These are phyloP conservation scores for Drosophila albomicans DNA, from an alignment of 1,140 invertebrate species.

Conservation along the genomic window DNA sequence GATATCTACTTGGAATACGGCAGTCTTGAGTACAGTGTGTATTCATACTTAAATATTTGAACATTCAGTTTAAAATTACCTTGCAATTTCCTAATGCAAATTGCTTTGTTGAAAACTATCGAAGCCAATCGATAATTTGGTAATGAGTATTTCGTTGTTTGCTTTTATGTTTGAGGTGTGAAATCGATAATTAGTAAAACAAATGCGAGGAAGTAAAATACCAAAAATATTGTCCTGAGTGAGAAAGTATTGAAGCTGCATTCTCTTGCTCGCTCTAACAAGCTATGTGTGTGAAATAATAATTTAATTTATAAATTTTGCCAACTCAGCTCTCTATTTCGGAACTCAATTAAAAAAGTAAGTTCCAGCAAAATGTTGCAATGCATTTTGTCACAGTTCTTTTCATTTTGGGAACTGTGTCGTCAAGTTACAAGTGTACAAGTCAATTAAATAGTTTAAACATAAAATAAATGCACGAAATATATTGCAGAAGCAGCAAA, in stretches of 20 bases:
- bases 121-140: conserved; percentile 6
- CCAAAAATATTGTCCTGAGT: too few relatives aligned
- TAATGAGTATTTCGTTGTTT: not conserved
- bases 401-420: conserved; percentile 1
- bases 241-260: too few relatives aligned
- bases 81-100: not conserved
- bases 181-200: not conserved
- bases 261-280: too few relatives aligned
- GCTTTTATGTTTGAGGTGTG: not conserved
- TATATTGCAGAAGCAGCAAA: conserved; percentile 4
- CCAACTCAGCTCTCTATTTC: not conserved
- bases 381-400: not conserved
- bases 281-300: too few relatives aligned
- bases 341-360: not conserved
- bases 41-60: not conserved
- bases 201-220: not conserved
- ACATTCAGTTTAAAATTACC: conserved; percentile 7
- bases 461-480: conserved; percentile 17
- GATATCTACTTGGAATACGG: not conserved
- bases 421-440: conserved; percentile 28
- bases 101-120: conserved; percentile 2
- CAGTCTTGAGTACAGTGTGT: not conserved
- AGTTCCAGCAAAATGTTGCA: not conserved
- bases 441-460: conserved; percentile 35
- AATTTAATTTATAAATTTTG: not conserved